phyloP scores from a whole-genome alignment of 2,888 invertebrate species.

The Drosophila borealis region DNA sequence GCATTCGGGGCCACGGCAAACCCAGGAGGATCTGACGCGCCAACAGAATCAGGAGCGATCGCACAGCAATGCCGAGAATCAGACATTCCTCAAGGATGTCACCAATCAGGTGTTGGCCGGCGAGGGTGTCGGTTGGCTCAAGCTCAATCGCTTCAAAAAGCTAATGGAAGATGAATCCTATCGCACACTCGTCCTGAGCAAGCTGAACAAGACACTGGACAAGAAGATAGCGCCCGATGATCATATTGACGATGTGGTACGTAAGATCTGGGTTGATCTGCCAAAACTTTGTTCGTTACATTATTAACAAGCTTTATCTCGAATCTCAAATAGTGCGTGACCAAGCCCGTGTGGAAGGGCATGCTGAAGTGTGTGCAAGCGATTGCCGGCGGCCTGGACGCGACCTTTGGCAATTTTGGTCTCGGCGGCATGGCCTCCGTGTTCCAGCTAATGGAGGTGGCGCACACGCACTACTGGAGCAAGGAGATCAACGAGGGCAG shows the following conservation, averaged over 20 bases:
- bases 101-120: slow-evolving; percentile 85
- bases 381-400: slow-evolving; percentile 95
- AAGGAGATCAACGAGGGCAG: slow-evolving; percentile 90
- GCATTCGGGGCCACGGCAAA: slow-evolving; percentile 89
- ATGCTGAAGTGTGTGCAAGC: slow-evolving; percentile 96
- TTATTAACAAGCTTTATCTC: too few relatives aligned
- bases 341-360: slow-evolving; percentile 97
- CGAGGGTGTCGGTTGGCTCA: slow-evolving; percentile 95
- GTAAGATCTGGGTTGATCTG: too few relatives aligned
- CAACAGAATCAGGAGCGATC: slow-evolving; percentile 90
- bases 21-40: slow-evolving; percentile 89
- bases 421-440: slow-evolving; percentile 99
- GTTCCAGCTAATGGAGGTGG: slow-evolving; percentile 98
- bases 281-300: too few relatives aligned
- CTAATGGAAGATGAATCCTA: slow-evolving; percentile 99
- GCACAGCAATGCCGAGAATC: slow-evolving; percentile 94
- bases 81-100: slow-evolving; percentile 96
- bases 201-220: slow-evolving; percentile 96
- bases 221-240: slow-evolving; percentile 97
- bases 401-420: slow-evolving; percentile 96
- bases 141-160: slow-evolving; percentile 95
- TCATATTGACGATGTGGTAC: slow-evolving; percentile 98
- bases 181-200: slow-evolving; percentile 96
- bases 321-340: slow-evolving; percentile 88
- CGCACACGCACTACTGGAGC: slow-evolving; percentile 99